Conservation (phyloP, 1,140 invertebrate species). For the Cephus cinctus region DNA sequence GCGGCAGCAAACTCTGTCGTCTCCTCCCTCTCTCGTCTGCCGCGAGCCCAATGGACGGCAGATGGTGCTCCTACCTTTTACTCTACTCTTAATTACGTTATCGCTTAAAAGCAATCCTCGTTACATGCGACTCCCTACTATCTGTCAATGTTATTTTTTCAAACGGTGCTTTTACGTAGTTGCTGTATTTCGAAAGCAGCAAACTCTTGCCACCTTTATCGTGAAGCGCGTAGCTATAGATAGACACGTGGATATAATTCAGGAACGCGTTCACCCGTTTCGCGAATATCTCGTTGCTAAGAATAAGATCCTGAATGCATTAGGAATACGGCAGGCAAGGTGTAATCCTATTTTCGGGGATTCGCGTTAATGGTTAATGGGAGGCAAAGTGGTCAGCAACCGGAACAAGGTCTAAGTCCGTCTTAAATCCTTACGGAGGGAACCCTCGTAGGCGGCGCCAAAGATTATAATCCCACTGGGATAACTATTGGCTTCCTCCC, state of each 20-base stretch:
- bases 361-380: constrained; percentile 59
- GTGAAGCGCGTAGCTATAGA: no score
- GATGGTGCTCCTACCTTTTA: constrained; percentile 15
- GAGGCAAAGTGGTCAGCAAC: constrained; percentile 55
- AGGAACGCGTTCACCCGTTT: no score
- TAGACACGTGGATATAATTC: no score
- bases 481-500: constrained; percentile 48
- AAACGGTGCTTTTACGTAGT: no score
- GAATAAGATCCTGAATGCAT: no score
- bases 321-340: constrained; percentile 16
- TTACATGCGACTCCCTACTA: no score
- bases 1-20: no score
- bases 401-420: constrained; percentile 57
- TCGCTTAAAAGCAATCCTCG: constrained; percentile 21
- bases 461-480: constrained; percentile 49
- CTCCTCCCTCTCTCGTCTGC: constrained; percentile 2
- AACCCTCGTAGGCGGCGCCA: constrained; percentile 16
- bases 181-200: no score
- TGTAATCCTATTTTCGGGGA: constrained; percentile 55
- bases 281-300: no score
- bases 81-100: constrained; percentile 18
- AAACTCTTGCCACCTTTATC: no score
- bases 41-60: constrained; percentile 6
- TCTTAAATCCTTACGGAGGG: constrained; percentile 53
- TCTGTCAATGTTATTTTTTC: not conserved